These are phyloP conservation scores for Dicrurus megarhynchus DNA, from an alignment of 2,113 vertebrate genomes.

Conservation along the genomic window DNA sequence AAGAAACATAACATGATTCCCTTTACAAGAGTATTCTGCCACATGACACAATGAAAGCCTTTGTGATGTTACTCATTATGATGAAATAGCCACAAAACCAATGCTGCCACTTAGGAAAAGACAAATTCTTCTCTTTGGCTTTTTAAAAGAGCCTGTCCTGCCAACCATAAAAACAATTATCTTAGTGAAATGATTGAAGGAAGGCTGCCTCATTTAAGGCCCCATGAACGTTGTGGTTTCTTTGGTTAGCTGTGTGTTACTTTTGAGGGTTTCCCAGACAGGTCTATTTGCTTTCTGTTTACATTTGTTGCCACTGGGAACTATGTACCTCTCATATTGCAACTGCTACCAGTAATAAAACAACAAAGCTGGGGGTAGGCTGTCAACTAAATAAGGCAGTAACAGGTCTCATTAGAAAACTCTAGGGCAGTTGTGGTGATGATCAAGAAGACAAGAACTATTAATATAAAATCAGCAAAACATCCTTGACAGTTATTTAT, in stretches of 20 bases:
- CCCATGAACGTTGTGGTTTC: background rate
- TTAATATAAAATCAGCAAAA: background rate
- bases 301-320: background rate
- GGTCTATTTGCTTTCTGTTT: slow-evolving; percentile 12
- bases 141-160: background rate
- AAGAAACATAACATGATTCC: background rate
- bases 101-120: background rate
- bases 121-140: background rate
- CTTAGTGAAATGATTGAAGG: background rate
- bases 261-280: background rate
- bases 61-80: background rate
- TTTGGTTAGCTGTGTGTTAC: background rate
- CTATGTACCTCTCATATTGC: background rate
- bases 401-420: background rate
- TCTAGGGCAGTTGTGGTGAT: background rate
- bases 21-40: background rate
- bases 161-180: background rate
- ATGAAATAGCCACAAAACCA: background rate
- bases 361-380: background rate
- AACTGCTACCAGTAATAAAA: background rate
- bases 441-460: background rate
- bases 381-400: background rate
- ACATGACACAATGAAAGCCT: background rate
- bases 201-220: background rate
- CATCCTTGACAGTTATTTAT: accelerated